These are phyloP conservation scores for Lasioglossum oenotherae DNA, from an alignment of 2,888 invertebrate species.

Conservation along the genomic window DNA sequence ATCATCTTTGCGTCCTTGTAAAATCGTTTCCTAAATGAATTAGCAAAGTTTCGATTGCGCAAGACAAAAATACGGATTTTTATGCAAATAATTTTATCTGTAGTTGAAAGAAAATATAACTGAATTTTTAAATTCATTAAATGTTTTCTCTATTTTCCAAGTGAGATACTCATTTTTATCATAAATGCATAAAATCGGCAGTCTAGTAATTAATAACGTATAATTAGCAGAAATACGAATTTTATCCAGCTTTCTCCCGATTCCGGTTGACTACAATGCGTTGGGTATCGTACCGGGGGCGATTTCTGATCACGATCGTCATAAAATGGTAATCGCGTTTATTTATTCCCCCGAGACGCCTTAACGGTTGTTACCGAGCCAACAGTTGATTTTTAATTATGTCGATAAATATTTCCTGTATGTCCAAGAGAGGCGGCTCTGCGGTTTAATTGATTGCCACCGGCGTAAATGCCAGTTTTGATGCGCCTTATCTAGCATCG, in stretches of 20 bases:
- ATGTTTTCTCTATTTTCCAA: background rate
- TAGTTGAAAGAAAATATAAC: too few relatives aligned
- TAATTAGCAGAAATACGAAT: background rate
- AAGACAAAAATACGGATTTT: too few relatives aligned
- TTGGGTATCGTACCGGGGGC: background rate
- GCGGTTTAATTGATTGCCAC: slow-evolving; percentile 37
- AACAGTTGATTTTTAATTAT: slow-evolving; percentile 35
- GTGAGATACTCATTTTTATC: background rate
- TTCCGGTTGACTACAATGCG: background rate
- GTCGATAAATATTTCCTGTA: slow-evolving; percentile 32
- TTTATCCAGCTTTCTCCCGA: background rate
- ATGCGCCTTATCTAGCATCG: background rate
- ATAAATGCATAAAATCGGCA: too few relatives aligned
- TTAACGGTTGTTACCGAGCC: slow-evolving; percentile 17
- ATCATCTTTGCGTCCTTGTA: too few relatives aligned
- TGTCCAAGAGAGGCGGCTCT: background rate
- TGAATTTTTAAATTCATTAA: too few relatives aligned
- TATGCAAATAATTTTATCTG: too few relatives aligned
- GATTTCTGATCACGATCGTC: background rate
- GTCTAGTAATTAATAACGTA: background rate
- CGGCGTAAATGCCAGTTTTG: slow-evolving; percentile 27
- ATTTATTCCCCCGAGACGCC: slow-evolving; percentile 18
- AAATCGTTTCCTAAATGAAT: background rate
- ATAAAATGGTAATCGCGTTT: slow-evolving; percentile 45
- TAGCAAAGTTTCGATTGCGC: too few relatives aligned